Base-by-base conservation (phyloP, 1,140 invertebrate species). In the Trichonephila inaurata region DNA sequence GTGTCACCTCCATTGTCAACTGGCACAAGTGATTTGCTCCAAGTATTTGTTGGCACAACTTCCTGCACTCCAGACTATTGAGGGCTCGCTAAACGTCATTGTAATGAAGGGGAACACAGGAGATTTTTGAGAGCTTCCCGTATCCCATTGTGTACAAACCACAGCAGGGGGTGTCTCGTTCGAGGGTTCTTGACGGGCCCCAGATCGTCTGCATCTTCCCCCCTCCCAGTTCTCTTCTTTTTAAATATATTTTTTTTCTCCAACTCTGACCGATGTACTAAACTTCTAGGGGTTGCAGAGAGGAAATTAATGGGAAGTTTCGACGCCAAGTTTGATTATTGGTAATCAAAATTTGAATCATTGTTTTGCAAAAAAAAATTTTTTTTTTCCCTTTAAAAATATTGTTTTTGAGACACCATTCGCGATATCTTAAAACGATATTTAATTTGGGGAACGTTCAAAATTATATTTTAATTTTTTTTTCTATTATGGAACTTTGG, bases 21-120 rank as follows among this genome's bases (percentile, higher is more conserved):
- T 51, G 81, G 81, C 81, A 92, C 90, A 92, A 92, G 90, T 92
- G 90, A 92, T 92, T 92, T 85, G 90, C 90, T 66, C 81, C 61
- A 92, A 92, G 90, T 92, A 92, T 92, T 92, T 92, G 90, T 92
- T 92, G 90, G 90, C 90, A 83, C 90, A 92, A 92, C 90, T 92
- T 92, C 90, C 90, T 66, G 77, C 69, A 12, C 81, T 92, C 61
- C 81, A 92, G 90, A 85, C 90, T 92, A n/a, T 92, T 62, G 90
- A 92, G 90, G 90, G 58, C 81, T 92, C 62, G 44, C 90, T 92
- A 92, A 92, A 92, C 77, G 90, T 81, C 61, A 92, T 92, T 92
- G 90, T 92, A 33, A 44, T 51, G 89, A 82, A 58, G 21, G 44
- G 28, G 81, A 85, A 92, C 69, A 81, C 40, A 14, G 64, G 33